Percentiles rank a stretch among this genome's conserved stretches.
phyloP scores from a whole-genome alignment of 2,797 vertebrate species.

The Orientallactaga sibirica region DNA sequence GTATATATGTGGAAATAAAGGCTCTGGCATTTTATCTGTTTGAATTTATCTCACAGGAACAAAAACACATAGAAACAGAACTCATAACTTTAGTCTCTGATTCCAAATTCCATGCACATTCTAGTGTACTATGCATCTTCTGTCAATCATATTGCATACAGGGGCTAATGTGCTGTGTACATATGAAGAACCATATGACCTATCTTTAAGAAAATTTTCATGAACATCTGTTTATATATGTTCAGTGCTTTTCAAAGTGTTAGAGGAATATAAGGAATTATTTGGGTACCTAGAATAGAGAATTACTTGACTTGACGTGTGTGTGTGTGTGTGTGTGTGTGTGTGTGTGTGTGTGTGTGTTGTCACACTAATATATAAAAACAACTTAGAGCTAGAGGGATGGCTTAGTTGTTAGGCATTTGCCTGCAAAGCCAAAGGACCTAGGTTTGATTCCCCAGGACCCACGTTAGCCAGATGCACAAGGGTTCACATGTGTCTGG shows the following conservation, averaged over 20 bases:
- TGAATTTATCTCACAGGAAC: not conserved
- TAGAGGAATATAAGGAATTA: not conserved
- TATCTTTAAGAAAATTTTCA: not conserved
- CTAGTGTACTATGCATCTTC: not conserved
- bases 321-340: not conserved
- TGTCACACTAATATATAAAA: not conserved
- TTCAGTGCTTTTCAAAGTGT: not conserved
- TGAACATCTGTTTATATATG: not conserved
- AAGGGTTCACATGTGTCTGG: no score
- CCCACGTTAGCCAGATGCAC: no score
- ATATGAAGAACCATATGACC: not conserved
- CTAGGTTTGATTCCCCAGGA: no score
- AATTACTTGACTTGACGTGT: not conserved
- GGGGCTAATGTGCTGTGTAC: not conserved
- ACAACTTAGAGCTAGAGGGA: not conserved
- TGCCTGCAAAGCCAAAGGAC: no score
- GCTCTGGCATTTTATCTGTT: not conserved
- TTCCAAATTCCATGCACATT: not conserved
- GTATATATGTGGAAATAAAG: not conserved
- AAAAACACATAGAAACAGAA: not conserved
- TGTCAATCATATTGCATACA: slow-evolving; percentile 8
- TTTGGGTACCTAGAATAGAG: not conserved
- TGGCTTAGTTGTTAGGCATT: no score
- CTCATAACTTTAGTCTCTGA: not conserved
- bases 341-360: not conserved